Evolutionary conservation across 1,140 invertebrate genomes (phyloP), one percentile per base, ranked within the genome.

Genomic region (Thaumetopoea pityocampa): DNA sequence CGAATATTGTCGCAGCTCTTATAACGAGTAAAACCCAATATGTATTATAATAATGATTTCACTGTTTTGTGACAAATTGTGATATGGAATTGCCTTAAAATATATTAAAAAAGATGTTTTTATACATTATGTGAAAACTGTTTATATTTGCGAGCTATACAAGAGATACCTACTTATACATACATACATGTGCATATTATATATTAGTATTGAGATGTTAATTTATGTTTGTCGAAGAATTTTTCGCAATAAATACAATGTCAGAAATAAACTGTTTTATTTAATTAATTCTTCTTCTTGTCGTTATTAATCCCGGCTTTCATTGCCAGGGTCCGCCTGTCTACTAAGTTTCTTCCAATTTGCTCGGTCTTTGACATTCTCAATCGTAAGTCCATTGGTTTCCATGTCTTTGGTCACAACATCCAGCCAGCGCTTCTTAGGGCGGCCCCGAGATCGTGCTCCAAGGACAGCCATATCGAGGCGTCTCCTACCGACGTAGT

Each of bases 41-140:
- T 27, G 29, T 20, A 23, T 20, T 44, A 36, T 36, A 15, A 45
- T 4, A 26, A 30, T 45, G 28, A 30, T 41, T 14, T 30, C n/a
- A n/a, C n/a, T n/a, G n/a, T n/a, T n/a, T n/a, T n/a, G n/a, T 32
- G 22, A 40, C 29, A 40, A 37, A 51, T 53, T 62, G 58, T 62
- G 58, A 62, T 62, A 62, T 62, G 34, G 57, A 51, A 57, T 57
- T 62, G 58, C 58, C 58, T 62, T 62, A 51, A 43, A 49, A 42
- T 16, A 24, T 22, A 23, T 29, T 19, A 19, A 12, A 43, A 29
- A 12, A 33, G 19, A 27, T 1, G 15, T 34, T 30, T 34, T 26
- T 41, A 23, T 32, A 32, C n/a, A n/a, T 23, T 9, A 37, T 20
- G 2, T 32, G 14, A 19, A 17, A 32, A 32, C 29, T 32, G 15